phyloP scores from a whole-genome alignment of 1,140 invertebrate genomes.

The Zeugodacus cucurbitae region DNA sequence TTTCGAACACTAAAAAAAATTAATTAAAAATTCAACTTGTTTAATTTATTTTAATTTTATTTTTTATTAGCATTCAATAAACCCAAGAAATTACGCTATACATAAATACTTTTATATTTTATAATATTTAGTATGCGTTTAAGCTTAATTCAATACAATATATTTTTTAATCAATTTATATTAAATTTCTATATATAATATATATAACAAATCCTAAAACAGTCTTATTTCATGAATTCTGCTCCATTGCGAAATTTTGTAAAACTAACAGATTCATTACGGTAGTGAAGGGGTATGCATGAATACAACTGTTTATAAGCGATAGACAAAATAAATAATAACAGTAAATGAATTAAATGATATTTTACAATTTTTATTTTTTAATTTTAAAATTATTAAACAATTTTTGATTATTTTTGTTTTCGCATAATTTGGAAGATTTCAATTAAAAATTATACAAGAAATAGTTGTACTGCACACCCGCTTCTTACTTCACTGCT shows the following conservation, averaged over 20 bases:
- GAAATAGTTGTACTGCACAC: background rate
- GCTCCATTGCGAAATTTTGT: background rate
- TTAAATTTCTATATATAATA: background rate
- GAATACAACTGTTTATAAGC: background rate
- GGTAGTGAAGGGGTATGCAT: constrained; percentile 4
- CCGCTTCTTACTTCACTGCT: background rate
- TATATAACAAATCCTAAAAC: constrained; percentile 6
- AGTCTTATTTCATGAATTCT: constrained; percentile 27
- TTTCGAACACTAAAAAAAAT: background rate
- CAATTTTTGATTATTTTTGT: background rate
- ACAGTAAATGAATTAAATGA: background rate
- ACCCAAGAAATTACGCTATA: background rate
- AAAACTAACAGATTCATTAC: constrained; percentile 7
- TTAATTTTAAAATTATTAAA: background rate
- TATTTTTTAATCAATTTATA: background rate
- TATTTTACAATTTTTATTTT: background rate
- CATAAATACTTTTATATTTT: background rate
- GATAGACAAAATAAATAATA: background rate
- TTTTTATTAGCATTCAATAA: constrained; percentile 6
- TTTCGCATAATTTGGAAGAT: background rate
- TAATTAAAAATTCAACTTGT: background rate
- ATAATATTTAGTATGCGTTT: background rate
- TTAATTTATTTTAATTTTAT: background rate
- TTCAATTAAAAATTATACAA: background rate
- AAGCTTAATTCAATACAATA: constrained; percentile 4